Conservation (phyloP, 1,140 invertebrate species). For the Atta colombica region DNA sequence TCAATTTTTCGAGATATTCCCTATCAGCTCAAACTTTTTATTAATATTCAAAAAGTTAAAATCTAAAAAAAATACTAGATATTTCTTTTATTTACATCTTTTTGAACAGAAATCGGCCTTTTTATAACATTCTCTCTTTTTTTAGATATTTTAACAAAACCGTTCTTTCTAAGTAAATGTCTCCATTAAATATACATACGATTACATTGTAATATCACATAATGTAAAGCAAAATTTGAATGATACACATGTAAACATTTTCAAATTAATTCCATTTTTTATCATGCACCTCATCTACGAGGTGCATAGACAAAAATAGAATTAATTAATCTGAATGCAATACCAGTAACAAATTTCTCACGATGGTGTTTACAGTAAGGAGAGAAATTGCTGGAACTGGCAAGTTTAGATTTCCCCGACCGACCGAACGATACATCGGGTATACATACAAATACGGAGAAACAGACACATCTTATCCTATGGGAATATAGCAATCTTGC, state of each 20-base stretch:
- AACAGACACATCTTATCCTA: slow-evolving; percentile 33
- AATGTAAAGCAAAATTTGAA: background rate
- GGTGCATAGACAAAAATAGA: slow-evolving; percentile 7
- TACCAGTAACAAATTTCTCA: slow-evolving; percentile 47
- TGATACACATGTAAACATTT: background rate
- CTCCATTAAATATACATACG: background rate
- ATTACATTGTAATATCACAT: slow-evolving; percentile 4
- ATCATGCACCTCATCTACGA: background rate
- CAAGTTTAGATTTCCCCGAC: slow-evolving; percentile 78
- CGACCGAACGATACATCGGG: slow-evolving; percentile 53
- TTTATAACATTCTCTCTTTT: no score
- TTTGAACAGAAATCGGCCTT: no score
- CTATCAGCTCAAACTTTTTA: no score
- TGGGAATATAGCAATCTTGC: slow-evolving; percentile 65
- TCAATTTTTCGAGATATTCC: no score
- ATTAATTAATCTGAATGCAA: slow-evolving; percentile 32
- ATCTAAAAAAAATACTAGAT: no score
- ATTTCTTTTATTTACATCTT: no score
- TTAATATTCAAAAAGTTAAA: no score
- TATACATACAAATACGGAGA: slow-evolving; percentile 67
- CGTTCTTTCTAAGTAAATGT: background rate
- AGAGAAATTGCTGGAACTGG: slow-evolving; percentile 58
- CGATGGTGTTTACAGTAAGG: slow-evolving; percentile 41
- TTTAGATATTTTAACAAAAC: no score
- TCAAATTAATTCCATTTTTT: no score